Conservation (phyloP, 2,113 vertebrate species). For the Trachemys scripta region DNA sequence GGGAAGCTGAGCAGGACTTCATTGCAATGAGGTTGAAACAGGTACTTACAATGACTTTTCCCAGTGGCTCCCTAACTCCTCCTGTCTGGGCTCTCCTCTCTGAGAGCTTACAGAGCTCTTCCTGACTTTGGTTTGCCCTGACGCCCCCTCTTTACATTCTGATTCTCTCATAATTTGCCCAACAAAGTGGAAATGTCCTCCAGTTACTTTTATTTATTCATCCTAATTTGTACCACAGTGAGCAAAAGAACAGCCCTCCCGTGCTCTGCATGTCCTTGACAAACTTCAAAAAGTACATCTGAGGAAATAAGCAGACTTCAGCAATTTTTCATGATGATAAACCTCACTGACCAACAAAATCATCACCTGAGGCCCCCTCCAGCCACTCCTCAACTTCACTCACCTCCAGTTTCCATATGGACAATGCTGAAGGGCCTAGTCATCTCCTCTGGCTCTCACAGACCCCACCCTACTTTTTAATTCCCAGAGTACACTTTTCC, state of each 20-base stretch:
- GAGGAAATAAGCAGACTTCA: background rate
- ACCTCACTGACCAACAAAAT: background rate
- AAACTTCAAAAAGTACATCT: background rate
- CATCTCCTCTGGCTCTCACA: background rate
- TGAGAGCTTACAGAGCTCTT: background rate
- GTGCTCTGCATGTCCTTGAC: background rate
- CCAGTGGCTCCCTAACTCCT: background rate
- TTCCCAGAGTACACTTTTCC: background rate
- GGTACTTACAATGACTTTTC: background rate
- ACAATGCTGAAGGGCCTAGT: background rate
- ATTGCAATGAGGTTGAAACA: background rate
- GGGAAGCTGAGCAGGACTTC: background rate
- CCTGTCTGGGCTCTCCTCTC: background rate
- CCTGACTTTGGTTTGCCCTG: background rate
- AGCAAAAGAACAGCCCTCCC: background rate
- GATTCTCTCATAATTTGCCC: background rate
- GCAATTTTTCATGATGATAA: background rate
- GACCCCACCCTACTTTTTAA: background rate
- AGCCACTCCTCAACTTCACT: background rate
- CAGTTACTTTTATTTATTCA: background rate
- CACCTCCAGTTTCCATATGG: background rate
- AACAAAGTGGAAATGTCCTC: background rate
- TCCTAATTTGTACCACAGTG: background rate
- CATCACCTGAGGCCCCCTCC: background rate
- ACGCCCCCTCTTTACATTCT: background rate